Conservation (phyloP, 2,113 vertebrate genomes). For the Malurus cyaneus region DNA sequence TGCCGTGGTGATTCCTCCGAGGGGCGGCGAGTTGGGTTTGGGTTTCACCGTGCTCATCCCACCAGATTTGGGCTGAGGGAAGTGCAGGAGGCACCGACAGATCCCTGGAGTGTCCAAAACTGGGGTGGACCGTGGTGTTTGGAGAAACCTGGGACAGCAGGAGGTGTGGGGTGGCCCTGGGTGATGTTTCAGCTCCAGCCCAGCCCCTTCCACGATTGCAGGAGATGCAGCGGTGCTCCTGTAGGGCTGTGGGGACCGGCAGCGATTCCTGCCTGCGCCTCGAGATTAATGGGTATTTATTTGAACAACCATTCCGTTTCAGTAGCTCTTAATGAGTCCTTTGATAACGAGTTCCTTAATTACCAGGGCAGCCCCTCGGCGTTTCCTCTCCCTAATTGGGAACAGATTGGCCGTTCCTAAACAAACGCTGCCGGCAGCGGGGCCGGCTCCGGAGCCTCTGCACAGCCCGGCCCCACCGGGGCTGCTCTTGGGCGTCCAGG, state of each 20-base stretch:
- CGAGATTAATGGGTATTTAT: slow-evolving; percentile 75
- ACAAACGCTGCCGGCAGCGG: slow-evolving; percentile 66
- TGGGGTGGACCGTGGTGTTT: neutral
- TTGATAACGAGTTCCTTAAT: slow-evolving; percentile 80
- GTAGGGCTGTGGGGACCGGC: neutral
- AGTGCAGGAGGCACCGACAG: neutral
- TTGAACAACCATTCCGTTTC: slow-evolving; percentile 76
- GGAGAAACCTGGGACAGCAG: rapidly evolving
- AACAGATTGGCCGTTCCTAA: slow-evolving; percentile 76
- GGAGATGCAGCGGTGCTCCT: neutral
- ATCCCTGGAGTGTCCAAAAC: neutral
- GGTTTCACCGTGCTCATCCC: neutral
- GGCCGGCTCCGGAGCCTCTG: neutral
- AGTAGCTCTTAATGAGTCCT: slow-evolving; percentile 82
- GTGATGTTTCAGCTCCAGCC: neutral
- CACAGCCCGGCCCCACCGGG: neutral
- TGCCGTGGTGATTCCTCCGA: too few relatives aligned
- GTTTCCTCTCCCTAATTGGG: slow-evolving; percentile 81
- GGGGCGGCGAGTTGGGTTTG: too few relatives aligned
- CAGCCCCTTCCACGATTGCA: rapidly evolving
- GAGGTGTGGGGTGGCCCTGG: neutral
- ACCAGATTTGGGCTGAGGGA: neutral
- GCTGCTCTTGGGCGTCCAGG: neutral
- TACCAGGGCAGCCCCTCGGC: slow-evolving; percentile 73
- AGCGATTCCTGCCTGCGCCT: neutral